A percentile compares a stretch with the other conserved stretches of the same genome.
These are phyloP conservation scores for Aptenodytes forsteri DNA, from an alignment of 2,113 vertebrate genomes.

Conservation along the genomic window DNA sequence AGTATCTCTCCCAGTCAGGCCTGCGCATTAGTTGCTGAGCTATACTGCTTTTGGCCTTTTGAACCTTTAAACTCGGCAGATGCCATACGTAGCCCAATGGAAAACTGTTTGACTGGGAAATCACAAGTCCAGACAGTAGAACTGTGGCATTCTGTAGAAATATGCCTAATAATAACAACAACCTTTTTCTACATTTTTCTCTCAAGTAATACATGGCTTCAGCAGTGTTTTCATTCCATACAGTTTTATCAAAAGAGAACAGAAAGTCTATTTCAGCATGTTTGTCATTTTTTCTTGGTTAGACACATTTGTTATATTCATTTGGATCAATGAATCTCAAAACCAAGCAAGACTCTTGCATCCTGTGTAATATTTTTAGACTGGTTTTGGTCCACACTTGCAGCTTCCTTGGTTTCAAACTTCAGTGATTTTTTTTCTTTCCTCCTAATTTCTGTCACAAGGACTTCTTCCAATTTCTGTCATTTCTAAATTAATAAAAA, in stretches of 20 bases:
- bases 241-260: not conserved
- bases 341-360: not conserved
- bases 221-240: not conserved
- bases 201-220: not conserved
- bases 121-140: not conserved
- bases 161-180: not conserved
- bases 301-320: not conserved
- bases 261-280: not conserved
- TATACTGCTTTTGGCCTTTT: not conserved
- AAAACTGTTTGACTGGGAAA: not conserved
- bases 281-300: not conserved
- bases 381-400: not conserved
- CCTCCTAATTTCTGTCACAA: not conserved
- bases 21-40: not conserved
- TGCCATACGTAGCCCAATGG: accelerated
- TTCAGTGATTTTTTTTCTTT: not conserved
- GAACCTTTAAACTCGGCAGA: not conserved
- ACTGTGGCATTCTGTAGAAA: not conserved
- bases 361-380: not conserved
- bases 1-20: not conserved
- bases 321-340: not conserved
- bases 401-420: not conserved
- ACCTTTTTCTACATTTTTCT: not conserved
- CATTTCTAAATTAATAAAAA: conserved; percentile 6
- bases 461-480: not conserved